A percentile compares a stretch with the other conserved stretches of the same genome.
Conservation (phyloP, 2,888 invertebrate species). For the Creontiades dilutus region DNA sequence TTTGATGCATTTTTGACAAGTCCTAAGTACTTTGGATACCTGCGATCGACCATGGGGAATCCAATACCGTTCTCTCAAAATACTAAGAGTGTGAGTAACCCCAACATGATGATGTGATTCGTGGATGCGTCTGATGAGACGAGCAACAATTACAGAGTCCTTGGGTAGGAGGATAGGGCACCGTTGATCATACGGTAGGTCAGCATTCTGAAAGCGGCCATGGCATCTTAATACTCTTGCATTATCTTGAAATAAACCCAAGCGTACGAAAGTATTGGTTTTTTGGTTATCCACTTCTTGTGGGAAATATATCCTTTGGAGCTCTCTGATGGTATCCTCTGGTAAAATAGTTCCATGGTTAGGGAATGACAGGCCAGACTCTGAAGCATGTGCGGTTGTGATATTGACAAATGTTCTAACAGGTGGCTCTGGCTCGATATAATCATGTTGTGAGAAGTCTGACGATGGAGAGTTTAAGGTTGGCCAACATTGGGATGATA, state of each 20-base stretch:
- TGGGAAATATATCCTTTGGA: neutral
- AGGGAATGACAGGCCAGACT: neutral
- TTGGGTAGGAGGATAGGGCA: neutral
- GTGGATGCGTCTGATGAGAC: neutral
- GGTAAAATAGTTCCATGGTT: neutral
- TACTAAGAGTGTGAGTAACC: neutral
- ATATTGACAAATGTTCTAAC: neutral
- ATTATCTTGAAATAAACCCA: neutral
- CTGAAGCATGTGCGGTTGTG: neutral
- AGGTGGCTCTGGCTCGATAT: neutral
- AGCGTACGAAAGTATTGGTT: neutral
- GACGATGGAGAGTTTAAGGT: no score
- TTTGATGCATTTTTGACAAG: neutral
- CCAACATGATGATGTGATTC: constrained; percentile 3
- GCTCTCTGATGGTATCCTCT: neutral
- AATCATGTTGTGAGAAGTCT: no score
- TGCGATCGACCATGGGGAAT: neutral
- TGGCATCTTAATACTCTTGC: neutral
- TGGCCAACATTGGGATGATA: neutral
- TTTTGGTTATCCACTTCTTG: neutral
- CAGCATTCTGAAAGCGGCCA: neutral
- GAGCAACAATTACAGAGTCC: no score
- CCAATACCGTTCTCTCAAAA: neutral
- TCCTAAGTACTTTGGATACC: neutral
- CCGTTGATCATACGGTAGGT: neutral